Conservation (phyloP, 2,888 invertebrate genomes). For the Ochropleura plecta region DNA sequence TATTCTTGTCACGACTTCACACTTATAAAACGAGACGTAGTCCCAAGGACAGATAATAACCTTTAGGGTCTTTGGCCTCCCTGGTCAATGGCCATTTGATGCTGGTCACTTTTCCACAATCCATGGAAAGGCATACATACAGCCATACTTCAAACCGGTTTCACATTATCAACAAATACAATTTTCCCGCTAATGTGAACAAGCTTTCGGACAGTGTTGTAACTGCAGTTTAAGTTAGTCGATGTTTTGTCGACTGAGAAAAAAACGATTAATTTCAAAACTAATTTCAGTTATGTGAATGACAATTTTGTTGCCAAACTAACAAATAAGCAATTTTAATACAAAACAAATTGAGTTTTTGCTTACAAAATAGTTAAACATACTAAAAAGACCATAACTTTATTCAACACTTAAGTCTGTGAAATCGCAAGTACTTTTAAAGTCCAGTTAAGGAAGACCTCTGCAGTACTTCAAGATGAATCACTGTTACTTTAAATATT, state of each 20-base stretch:
- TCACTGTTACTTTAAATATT: constrained; percentile 33
- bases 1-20: constrained; percentile 68
- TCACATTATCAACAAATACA: constrained; percentile 4
- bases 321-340: constrained; percentile 13
- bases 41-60: constrained; percentile 66
- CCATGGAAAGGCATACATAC: constrained; percentile 50
- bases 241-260: constrained; percentile 4
- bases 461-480: constrained; percentile 14
- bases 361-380: constrained; percentile 13
- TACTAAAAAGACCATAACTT: constrained; percentile 35
- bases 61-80: constrained; percentile 73
- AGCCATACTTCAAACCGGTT: constrained; percentile 22
- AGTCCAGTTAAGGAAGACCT: constrained; percentile 14
- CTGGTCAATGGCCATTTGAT: constrained; percentile 34
- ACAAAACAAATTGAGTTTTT: constrained; percentile 33
- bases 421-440: constrained; percentile 26
- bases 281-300: constrained; percentile 10
- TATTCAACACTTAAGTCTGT: constrained; percentile 10
- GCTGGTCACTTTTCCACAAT: constrained; percentile 62
- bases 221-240: background rate
- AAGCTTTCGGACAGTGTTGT: constrained; percentile 31
- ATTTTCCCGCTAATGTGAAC: background rate
- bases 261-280: constrained; percentile 31
- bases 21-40: constrained; percentile 56
- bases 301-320: constrained; percentile 3